Evolutionary conservation across 2,888 invertebrate species (phyloP), one percentile per base, ranked within the genome.

Genomic region (Nemurella pictetii): DNA sequence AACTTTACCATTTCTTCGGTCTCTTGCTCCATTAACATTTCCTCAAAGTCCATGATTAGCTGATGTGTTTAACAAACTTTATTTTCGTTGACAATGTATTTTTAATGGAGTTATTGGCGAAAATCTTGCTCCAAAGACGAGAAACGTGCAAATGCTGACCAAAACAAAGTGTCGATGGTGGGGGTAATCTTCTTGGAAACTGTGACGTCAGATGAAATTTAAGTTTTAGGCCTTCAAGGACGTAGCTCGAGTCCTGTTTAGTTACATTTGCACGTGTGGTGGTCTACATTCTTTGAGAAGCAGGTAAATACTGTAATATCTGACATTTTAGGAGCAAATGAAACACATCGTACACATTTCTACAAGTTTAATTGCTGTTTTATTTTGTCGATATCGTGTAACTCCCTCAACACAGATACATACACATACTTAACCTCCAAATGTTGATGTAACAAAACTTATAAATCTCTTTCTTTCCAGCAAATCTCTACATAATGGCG

Each of bases 21-120:
- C 89, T 93, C 93, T 87, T 93, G 93, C 88, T 93, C 91, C 87
- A 93, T 93, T 88, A 93, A 91, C 92, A 93, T 93, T 87, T 93
- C 91, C 90, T 93, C 93, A 88, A 92, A 93, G 89, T 93, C 93
- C 89, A 93, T 93, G 28, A 4, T 72, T 27, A 0, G 27, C 28
- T 20, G 78, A 75, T 26, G 29, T 12, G 75, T 28, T 4, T 28
- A 12, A 28, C 75, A 28, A 15, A 72, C 55, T 27, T 82, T 82
- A 27, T 26, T 28, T 72, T 12, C 20, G 28, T 26, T 55, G 82
- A 82, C 82, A 82, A 55, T 72, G 9, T 1, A 26, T 35, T 81
- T 35, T 55, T 55, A 20, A 20, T 55, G 9, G 55, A 15, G 55
- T 7, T 55, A 15, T 55, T 15, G 1, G 20, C 55, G 20, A 55